Evolutionary conservation across 2,797 vertebrate genomes (phyloP).

Genomic region (Silurus aristotelis): DNA sequence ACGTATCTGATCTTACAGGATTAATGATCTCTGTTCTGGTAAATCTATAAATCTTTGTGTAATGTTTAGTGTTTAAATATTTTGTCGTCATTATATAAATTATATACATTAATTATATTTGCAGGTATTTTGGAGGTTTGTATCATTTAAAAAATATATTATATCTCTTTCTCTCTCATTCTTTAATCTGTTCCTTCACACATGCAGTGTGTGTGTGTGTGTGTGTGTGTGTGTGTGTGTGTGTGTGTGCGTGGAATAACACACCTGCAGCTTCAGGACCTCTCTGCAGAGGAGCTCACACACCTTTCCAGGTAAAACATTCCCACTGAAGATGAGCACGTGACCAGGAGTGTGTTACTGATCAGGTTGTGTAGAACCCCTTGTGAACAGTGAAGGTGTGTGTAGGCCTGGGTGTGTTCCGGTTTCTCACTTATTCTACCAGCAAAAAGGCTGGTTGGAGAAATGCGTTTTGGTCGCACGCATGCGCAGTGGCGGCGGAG

Average conservation of each 20-base stretch:
- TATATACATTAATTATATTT: no score
- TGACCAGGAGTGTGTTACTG: background rate
- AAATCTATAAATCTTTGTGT: no score
- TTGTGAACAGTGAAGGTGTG: background rate
- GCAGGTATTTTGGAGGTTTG: no score
- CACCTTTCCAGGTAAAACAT: background rate
- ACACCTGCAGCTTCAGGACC: background rate
- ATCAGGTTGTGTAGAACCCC: background rate
- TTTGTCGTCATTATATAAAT: no score
- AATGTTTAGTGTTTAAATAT: no score
- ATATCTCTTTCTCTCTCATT: no score
- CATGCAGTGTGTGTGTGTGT: no score
- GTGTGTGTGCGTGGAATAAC: background rate
- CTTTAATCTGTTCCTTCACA: no score
- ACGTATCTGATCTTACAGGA: no score
- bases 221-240: background rate
- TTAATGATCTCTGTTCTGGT: no score
- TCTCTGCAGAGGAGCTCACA: no score
- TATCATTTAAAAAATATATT: no score
- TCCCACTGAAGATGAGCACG: background rate
- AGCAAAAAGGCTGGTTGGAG: background rate
- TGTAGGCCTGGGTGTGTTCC: background rate
- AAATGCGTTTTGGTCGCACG: background rate
- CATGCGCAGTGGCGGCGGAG: background rate
- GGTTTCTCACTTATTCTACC: background rate